Base-by-base conservation (phyloP, 92 coral and sea anemone species). In the Zoanthus solanderi region DNA sequence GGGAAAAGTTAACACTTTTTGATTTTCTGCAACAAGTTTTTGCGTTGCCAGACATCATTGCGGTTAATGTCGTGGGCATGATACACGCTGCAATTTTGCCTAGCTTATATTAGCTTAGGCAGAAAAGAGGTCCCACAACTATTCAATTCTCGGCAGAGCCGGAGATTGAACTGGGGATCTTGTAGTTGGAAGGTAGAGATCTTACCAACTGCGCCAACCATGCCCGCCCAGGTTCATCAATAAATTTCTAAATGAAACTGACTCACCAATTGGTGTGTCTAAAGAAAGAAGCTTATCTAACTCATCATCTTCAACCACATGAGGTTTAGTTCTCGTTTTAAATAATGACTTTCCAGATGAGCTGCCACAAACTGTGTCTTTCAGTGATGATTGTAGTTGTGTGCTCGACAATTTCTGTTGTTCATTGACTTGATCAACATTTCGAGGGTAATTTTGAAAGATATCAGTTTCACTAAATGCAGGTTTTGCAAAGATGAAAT, bases 271-370 rank as follows among this genome's bases (percentile, higher is more conserved):
- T 16, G 71, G 83, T 37, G 69, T 56, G 37, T 87, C 94, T 5
- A 94, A 83, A 32, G 95, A 92, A 5, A 94, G 94, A 48, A 94
- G 90, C 53, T 81, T 84, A 29, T 94, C 98, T 78, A 94, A 86
- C 75, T 92, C 95, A 76, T 92, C 92, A 32, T 94, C 94, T 30
- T 87, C 78, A 9, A 69, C 69, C 29, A 16, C 28, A 16, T 50
- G n/a, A 57, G 48, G 58, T 31, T 60, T 50, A 30, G 6, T 65
- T 30, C 23, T 71, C 29, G 66, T 11, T 52, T 47, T 46, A n/a
- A 29, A 5, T 29, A 60, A 23, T 16, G 79, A 32, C 7, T 37
- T 48, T 44, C 42, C 6, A 1, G 53, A 8, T 3, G 71, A 37
- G 54, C 52, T 67, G 30, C 71, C 56, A 23, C 48, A 32, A 34